phyloP scores from a whole-genome alignment of 2,888 invertebrate species.

The Eupeodes luniger region DNA sequence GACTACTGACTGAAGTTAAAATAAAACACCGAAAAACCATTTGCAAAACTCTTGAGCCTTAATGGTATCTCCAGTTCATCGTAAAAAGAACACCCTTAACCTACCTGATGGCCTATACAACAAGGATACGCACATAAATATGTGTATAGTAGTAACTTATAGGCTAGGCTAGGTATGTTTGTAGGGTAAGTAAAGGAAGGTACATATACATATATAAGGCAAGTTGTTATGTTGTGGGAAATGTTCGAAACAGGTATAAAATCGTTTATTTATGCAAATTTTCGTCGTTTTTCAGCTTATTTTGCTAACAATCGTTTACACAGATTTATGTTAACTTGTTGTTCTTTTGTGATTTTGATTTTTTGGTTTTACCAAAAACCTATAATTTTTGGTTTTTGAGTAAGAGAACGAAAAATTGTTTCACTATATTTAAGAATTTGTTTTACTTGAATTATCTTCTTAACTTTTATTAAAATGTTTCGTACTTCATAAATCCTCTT shows the following conservation, averaged over 20 bases:
- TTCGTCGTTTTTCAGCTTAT: not conserved
- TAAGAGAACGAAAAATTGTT: not conserved
- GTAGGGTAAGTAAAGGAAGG: too few species aligned
- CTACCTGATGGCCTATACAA: slow-evolving; percentile 6
- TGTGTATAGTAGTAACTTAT: too few species aligned
- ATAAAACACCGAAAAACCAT: slow-evolving; percentile 69
- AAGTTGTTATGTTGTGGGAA: not conserved
- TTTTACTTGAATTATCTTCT: too few species aligned
- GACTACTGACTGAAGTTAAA: slow-evolving; percentile 34
- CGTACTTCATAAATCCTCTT: too few species aligned
- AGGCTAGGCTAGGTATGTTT: too few species aligned
- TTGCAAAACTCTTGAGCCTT: slow-evolving; percentile 52
- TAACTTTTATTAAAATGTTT: too few species aligned
- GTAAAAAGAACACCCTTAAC: slow-evolving; percentile 4
- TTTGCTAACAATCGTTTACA: not conserved
- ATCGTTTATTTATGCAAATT: slow-evolving; percentile 38
- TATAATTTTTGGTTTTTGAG: too few species aligned
- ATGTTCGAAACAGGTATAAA: slow-evolving; percentile 17
- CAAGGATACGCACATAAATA: too few species aligned
- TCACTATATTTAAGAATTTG: too few species aligned
- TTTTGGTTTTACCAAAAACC: too few species aligned
- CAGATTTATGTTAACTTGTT: too few species aligned
- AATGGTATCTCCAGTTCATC: slow-evolving; percentile 45
- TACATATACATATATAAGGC: not conserved
- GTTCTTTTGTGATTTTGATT: too few species aligned